phyloP scores from a whole-genome alignment of 2,797 vertebrate genomes.

The Graptemys geographica region DNA sequence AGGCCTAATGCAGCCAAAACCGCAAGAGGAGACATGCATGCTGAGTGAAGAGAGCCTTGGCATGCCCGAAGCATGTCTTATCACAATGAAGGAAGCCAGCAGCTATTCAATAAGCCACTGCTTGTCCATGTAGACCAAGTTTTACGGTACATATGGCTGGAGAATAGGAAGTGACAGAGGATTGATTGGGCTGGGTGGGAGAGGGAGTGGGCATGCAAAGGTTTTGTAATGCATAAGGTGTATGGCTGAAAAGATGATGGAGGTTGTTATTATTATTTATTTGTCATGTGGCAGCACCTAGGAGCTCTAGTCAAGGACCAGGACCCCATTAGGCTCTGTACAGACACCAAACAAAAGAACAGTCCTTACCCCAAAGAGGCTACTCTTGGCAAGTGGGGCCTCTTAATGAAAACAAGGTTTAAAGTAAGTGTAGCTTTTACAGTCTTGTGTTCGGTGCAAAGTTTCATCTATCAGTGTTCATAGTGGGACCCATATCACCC shows the following conservation, averaged over 20 bases:
- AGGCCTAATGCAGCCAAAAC: neutral
- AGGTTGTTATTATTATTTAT: no score
- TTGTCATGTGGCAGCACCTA: neutral
- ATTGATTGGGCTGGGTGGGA: neutral
- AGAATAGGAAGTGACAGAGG: neutral
- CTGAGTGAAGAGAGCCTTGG: neutral
- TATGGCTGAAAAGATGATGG: no score
- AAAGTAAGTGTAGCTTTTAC: neutral
- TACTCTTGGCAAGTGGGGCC: neutral
- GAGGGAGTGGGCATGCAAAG: neutral
- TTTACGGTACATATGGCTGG: neutral
- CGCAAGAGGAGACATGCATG: fast-evolving
- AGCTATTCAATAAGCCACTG: neutral
- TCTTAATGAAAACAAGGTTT: neutral
- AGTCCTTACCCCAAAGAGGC: neutral
- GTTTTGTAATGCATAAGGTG: neutral
- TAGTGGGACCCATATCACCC: neutral
- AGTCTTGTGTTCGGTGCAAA: neutral
- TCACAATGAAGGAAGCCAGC: neutral
- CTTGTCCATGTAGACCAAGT: neutral
- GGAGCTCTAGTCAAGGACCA: neutral
- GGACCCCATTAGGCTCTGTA: neutral
- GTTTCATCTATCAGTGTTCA: neutral
- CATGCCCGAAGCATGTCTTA: neutral
- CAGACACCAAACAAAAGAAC: neutral